A percentile compares a stretch with the other conserved stretches of the same genome.
These are phyloP conservation scores for Sciaenops ocellatus DNA, from an alignment of 2,797 vertebrate species.

Conservation along the genomic window DNA sequence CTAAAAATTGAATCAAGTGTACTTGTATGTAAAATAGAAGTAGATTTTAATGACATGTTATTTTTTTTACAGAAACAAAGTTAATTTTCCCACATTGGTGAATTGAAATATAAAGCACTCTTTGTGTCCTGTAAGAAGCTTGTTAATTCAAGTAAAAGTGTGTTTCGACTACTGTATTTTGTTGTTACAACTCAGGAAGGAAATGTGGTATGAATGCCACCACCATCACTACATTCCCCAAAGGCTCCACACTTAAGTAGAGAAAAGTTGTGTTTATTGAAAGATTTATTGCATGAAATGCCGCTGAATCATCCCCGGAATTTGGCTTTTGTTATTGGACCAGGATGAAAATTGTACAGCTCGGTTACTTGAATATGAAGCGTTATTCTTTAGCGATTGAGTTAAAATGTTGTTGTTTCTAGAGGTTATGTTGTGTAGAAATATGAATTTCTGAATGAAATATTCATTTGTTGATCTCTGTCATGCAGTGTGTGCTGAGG, in stretches of 20 bases:
- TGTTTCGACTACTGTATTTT: neutral
- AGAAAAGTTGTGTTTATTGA: constrained; percentile 34
- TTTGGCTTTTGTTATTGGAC: constrained; percentile 11
- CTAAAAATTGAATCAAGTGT: neutral
- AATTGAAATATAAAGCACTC: neutral
- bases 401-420: neutral
- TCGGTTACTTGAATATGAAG: constrained; percentile 14
- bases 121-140: neutral
- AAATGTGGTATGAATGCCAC: constrained; percentile 1
- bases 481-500: constrained; percentile 94
- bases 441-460: neutral
- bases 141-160: neutral
- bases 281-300: constrained; percentile 30
- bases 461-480: constrained; percentile 45
- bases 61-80: neutral
- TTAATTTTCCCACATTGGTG: neutral
- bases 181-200: constrained; percentile 10
- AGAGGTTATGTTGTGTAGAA: neutral
- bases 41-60: neutral
- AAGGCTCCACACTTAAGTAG: neutral
- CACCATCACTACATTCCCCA: neutral
- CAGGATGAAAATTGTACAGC: neutral
- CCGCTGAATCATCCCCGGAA: constrained; percentile 5
- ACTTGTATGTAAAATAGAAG: neutral
- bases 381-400: neutral